phyloP scores from a whole-genome alignment of 2,113 vertebrate species.

The Panthera uncia region DNA sequence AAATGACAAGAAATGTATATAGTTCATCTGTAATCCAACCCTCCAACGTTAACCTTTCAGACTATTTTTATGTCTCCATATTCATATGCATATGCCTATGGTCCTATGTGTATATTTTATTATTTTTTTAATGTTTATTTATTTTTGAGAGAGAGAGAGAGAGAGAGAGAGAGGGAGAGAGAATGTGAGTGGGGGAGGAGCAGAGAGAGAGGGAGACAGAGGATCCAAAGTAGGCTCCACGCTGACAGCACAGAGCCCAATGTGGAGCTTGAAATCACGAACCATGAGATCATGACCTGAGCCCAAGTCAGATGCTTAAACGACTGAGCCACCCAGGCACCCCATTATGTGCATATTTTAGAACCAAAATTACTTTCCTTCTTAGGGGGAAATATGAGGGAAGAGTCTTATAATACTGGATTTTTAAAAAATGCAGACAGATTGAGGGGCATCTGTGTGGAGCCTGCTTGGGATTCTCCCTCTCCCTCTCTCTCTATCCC shows the following conservation, averaged over 20 bases:
- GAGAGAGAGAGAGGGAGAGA: too few species aligned
- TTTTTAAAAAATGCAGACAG: neutral
- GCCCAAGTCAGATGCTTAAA: too few species aligned
- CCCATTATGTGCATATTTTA: neutral
- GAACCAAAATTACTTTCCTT: neutral
- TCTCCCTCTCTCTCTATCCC: neutral
- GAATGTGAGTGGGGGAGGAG: too few species aligned
- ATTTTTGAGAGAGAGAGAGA: neutral
- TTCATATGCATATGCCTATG: neutral
- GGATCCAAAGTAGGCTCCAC: too few species aligned
- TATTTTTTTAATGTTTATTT: too few species aligned
- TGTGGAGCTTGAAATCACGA: too few species aligned
- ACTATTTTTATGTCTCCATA: neutral
- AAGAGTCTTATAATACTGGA: neutral
- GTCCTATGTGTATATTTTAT: neutral
- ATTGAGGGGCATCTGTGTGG: neutral
- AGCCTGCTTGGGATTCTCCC: neutral
- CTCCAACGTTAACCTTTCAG: neutral
- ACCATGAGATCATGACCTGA: too few species aligned
- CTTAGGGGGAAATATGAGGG: neutral
- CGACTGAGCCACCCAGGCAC: too few species aligned
- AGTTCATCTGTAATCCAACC: neutral
- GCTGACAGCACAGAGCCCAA: too few species aligned
- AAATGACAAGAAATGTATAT: conserved; percentile 17
- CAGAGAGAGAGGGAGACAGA: too few species aligned